These are phyloP conservation scores for Fopius arisanus DNA, from an alignment of 1,140 invertebrate species.

Conservation along the genomic window DNA sequence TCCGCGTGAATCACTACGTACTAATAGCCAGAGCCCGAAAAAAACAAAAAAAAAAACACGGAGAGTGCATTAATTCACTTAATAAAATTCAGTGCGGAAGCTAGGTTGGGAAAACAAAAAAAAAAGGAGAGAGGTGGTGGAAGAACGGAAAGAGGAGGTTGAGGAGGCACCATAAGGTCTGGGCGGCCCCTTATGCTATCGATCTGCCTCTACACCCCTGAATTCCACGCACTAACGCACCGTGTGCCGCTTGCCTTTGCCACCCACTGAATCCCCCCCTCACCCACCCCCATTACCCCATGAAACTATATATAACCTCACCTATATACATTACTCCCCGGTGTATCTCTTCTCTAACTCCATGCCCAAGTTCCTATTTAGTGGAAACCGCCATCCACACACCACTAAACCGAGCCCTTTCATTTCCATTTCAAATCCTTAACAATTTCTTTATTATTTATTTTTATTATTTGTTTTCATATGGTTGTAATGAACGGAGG, in stretches of 20 bases:
- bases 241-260: slow-evolving; percentile 29
- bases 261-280: slow-evolving; percentile 45
- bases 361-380: not conserved
- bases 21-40: too few relatives aligned
- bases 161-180: slow-evolving; percentile 57
- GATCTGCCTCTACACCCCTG: slow-evolving; percentile 45
- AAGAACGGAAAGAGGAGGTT: slow-evolving; percentile 35
- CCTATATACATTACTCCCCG: slow-evolving; percentile 1
- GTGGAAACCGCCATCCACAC: slow-evolving; percentile 10
- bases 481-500: not conserved
- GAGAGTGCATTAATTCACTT: slow-evolving; percentile 14
- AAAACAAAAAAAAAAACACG: not conserved
- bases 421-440: not conserved
- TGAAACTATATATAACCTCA: slow-evolving; percentile 8
- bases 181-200: slow-evolving; percentile 53
- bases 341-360: not conserved
- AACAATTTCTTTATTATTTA: too few relatives aligned
- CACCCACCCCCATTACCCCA: slow-evolving; percentile 33
- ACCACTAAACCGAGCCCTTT: not conserved
- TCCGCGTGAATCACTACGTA: too few relatives aligned
- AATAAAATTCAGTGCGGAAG: not conserved
- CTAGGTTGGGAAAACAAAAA: slow-evolving; percentile 20
- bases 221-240: slow-evolving; percentile 42
- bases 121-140: slow-evolving; percentile 33
- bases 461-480: not conserved